Evolutionary conservation across 2,113 vertebrate species (phyloP).

Genomic region (Rattus rattus): DNA sequence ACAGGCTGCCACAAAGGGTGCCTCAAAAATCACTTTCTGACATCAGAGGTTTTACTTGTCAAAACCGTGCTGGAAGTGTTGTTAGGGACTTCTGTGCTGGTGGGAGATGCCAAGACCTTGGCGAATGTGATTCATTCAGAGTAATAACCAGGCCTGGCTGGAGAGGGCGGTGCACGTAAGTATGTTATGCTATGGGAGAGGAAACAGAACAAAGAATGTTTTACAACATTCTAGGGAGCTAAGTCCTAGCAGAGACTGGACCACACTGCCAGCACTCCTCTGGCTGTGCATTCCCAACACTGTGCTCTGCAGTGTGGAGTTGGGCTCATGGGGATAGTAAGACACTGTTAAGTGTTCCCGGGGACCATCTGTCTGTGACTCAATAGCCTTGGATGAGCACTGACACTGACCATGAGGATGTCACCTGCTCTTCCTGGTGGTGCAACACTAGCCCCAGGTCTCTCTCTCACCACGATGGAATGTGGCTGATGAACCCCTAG

Average conservation of each 20-base stretch:
- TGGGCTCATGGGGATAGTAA: not conserved
- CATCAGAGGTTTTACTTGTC: not conserved
- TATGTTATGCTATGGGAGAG: not conserved
- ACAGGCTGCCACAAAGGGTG: not conserved
- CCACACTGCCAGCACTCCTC: not conserved
- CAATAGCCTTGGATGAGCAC: constrained; percentile 38
- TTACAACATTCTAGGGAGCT: not conserved
- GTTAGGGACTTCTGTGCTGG: not conserved
- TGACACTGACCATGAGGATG: not conserved
- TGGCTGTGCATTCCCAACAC: constrained; percentile 18
- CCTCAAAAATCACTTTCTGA: not conserved
- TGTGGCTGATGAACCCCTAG: not conserved
- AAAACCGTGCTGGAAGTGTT: not conserved
- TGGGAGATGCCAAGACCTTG: not conserved
- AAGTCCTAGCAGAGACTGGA: not conserved
- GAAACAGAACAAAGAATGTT: not conserved
- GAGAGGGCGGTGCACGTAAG: not conserved
- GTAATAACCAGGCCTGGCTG: not conserved
- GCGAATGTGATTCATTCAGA: not conserved
- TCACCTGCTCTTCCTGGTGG: not conserved
- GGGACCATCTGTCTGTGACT: not conserved
- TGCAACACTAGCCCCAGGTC: not conserved
- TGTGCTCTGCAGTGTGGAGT: not conserved
- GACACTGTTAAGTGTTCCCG: not conserved
- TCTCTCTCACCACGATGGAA: constrained; percentile 64